A percentile compares a stretch with the other conserved stretches of the same genome.
phyloP scores from a whole-genome alignment of 2,888 invertebrate genomes.

The Pachymerium ferrugineum region DNA sequence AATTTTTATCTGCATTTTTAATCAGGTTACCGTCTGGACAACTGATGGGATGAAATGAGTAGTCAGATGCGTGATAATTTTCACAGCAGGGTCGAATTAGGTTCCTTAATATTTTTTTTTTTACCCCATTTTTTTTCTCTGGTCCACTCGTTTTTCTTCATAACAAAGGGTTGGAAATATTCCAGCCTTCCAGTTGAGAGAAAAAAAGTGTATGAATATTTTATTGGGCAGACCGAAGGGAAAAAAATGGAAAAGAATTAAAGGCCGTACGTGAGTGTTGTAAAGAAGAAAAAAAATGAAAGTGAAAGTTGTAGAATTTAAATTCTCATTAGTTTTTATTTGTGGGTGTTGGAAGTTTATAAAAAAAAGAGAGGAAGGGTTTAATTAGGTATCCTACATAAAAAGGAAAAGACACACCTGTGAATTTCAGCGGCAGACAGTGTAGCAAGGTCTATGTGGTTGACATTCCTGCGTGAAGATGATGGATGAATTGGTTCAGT shows the following conservation, averaged over 20 bases:
- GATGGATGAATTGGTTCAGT: neutral
- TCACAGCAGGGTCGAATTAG: neutral
- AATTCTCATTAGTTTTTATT: no score
- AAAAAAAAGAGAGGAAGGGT: neutral
- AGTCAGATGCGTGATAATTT: neutral
- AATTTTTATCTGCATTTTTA: neutral
- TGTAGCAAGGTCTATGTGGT: neutral
- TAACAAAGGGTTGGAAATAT: no score
- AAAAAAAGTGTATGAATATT: no score
- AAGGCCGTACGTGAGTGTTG: no score
- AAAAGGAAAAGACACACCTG: no score
- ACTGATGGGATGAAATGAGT: neutral
- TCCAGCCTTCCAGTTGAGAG: no score
- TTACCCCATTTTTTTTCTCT: neutral
- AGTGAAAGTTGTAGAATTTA: no score
- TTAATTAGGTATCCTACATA: no score
- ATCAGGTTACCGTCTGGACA: neutral
- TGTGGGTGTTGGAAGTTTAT: no score
- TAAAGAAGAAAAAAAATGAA: no score
- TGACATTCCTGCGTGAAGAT: neutral
- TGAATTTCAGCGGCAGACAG: neutral
- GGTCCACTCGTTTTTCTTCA: neutral
- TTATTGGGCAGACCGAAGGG: no score
- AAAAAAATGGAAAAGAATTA: no score
- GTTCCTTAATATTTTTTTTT: neutral